Evolutionary conservation across 2,888 invertebrate species (phyloP).

Genomic region (Dastarcus helophoroides): DNA sequence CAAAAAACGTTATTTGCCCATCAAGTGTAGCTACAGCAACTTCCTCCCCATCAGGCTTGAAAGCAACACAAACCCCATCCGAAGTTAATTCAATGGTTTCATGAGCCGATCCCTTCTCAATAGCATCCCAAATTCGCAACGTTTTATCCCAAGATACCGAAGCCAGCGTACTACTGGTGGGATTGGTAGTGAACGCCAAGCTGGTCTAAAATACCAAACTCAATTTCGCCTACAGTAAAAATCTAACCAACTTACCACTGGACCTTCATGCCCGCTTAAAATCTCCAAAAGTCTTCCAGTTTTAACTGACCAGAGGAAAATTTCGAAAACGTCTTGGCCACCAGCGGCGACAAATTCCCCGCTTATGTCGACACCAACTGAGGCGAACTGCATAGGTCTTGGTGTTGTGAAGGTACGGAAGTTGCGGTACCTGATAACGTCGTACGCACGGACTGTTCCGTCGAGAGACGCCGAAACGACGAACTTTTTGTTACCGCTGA

Average conservation of each 20-base stretch:
- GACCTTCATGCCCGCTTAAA: constrained; percentile 87
- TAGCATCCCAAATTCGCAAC: constrained; percentile 81
- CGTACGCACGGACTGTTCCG: constrained; percentile 93
- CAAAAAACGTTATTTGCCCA: constrained; percentile 73
- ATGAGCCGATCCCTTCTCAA: constrained; percentile 66
- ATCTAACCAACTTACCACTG: constrained; percentile 48
- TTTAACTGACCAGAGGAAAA: constrained; percentile 93
- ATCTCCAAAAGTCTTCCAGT: constrained; percentile 84
- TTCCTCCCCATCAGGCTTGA: constrained; percentile 84
- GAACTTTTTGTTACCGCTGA: constrained; percentile 86
- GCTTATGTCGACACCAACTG: constrained; percentile 77
- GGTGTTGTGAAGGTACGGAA: constrained; percentile 94
- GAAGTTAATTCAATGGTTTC: constrained; percentile 68
- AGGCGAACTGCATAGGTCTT: constrained; percentile 82
- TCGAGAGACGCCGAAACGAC: constrained; percentile 90
- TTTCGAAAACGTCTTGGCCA: constrained; percentile 87
- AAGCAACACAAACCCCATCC: constrained; percentile 76
- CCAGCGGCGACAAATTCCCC: constrained; percentile 93
- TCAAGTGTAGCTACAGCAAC: constrained; percentile 87
- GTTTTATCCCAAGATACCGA: constrained; percentile 95
- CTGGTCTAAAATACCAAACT: constrained; percentile 32
- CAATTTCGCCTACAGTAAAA: neutral
- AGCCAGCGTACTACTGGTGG: constrained; percentile 62
- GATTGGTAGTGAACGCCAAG: constrained; percentile 65
- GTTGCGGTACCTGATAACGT: constrained; percentile 84